A percentile compares a stretch with the other conserved stretches of the same genome.
These are phyloP conservation scores for Athrips mouffetella DNA, from an alignment of 2,888 invertebrate genomes.

Conservation along the genomic window DNA sequence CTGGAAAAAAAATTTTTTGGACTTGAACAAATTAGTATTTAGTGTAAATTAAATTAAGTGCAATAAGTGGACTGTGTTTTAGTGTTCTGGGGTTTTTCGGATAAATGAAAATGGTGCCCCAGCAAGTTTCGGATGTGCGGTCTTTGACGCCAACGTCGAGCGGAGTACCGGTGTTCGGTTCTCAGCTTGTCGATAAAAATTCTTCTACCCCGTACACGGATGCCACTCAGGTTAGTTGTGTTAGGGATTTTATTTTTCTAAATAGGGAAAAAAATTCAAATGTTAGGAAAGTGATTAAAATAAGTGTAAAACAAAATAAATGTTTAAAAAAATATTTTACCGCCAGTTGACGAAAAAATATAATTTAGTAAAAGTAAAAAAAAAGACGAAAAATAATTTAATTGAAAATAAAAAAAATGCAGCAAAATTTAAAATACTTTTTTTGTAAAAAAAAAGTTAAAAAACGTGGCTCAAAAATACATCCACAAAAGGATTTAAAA, in stretches of 20 bases:
- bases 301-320: constrained; percentile 14
- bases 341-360: background rate
- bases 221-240: constrained; percentile 94
- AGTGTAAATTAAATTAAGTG: constrained; percentile 59
- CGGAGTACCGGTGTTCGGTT: constrained; percentile 89
- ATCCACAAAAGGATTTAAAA: background rate
- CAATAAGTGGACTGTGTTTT: constrained; percentile 72
- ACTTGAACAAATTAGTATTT: constrained; percentile 47
- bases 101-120: constrained; percentile 84
- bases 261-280: constrained; percentile 5
- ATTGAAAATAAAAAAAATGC: too few relatives aligned
- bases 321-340: background rate
- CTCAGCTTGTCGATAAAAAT: constrained; percentile 92
- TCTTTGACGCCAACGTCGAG: constrained; percentile 80
- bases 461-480: too few relatives aligned
- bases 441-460: too few relatives aligned
- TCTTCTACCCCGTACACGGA: constrained; percentile 98
- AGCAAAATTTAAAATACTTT: too few relatives aligned
- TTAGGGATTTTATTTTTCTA: background rate
- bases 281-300: too few relatives aligned
- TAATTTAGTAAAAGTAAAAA: background rate
- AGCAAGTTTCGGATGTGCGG: constrained; percentile 80
- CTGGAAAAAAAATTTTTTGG: constrained; percentile 42
- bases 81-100: constrained; percentile 52
- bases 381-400: background rate